These are phyloP conservation scores for Noctua pronuba DNA, from an alignment of 2,888 invertebrate genomes.

Conservation along the genomic window DNA sequence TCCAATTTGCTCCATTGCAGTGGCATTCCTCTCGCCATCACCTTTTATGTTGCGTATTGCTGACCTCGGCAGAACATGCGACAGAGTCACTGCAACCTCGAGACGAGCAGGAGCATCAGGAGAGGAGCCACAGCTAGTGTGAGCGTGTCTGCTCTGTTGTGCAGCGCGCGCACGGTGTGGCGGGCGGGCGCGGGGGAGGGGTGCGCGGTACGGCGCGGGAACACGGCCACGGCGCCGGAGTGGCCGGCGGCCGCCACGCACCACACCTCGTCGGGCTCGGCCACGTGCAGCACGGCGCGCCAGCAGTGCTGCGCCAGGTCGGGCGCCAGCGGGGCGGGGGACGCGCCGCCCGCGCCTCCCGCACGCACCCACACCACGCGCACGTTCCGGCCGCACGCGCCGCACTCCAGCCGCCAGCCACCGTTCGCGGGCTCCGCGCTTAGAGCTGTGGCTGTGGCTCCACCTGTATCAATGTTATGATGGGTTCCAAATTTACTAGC, in stretches of 20 bases:
- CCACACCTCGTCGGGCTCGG: conserved; percentile 85
- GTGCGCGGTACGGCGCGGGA: conserved; percentile 76
- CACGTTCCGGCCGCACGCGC: conserved; percentile 83
- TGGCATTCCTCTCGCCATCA: neutral
- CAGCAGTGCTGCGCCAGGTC: conserved; percentile 85
- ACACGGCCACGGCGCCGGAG: conserved; percentile 84
- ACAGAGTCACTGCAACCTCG: conserved; percentile 18
- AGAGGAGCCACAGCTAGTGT: neutral
- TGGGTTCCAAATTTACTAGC: neutral
- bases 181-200: conserved; percentile 83
- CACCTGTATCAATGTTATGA: conserved; percentile 69
- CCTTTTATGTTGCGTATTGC: neutral
- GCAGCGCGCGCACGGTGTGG: conserved; percentile 80
- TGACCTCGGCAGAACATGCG: neutral
- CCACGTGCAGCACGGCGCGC: conserved; percentile 81
- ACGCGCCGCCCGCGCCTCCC: conserved; percentile 2
- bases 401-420: conserved; percentile 86
- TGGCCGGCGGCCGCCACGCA: conserved; percentile 79
- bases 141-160: conserved; percentile 55
- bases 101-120: neutral
- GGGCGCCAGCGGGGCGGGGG: conserved; percentile 77
- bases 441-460: conserved; percentile 83
- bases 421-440: conserved; percentile 76
- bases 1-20: conserved; percentile 12
- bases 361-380: conserved; percentile 78